Evolutionary conservation across 2,888 invertebrate species (phyloP).

Genomic region (Mycalesis mineus): DNA sequence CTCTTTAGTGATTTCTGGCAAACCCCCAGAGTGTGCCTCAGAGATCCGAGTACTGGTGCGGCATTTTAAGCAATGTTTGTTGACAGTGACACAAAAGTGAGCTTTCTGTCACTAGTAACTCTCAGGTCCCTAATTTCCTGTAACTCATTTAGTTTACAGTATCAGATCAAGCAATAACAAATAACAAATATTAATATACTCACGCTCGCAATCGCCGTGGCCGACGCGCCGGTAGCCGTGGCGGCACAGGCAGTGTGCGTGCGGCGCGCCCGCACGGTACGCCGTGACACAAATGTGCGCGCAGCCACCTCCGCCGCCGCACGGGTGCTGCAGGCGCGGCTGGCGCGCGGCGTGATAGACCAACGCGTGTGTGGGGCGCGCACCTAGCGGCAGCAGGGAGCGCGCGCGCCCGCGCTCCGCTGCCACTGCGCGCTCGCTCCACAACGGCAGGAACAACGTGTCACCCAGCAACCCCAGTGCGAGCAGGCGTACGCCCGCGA

Average conservation of each 20-base stretch:
- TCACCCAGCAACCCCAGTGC: slow-evolving; percentile 89
- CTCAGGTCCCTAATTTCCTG: no score
- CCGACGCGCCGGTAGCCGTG: slow-evolving; percentile 82
- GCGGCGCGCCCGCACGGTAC: slow-evolving; percentile 62
- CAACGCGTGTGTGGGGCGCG: slow-evolving; percentile 82
- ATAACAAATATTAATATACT: no score
- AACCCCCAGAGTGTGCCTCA: no score
- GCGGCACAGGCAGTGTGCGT: slow-evolving; percentile 83
- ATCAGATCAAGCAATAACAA: no score
- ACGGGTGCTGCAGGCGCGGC: slow-evolving; percentile 84
- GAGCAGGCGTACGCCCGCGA: slow-evolving; percentile 89
- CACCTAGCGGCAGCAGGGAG: slow-evolving; percentile 83
- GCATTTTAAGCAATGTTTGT: no score
- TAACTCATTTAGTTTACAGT: no score
- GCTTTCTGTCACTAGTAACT: no score
- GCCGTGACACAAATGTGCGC: slow-evolving; percentile 86
- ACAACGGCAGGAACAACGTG: slow-evolving; percentile 84
- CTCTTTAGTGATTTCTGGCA: no score
- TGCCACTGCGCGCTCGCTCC: slow-evolving; percentile 89
- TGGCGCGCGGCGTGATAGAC: slow-evolving; percentile 88
- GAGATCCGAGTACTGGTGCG: no score
- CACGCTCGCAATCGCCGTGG: slow-evolving; percentile 80
- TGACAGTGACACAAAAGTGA: no score
- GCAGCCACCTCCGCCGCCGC: slow-evolving; percentile 84
- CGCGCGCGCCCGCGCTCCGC: slow-evolving; percentile 89